These are phyloP conservation scores for Thaleichthys pacificus DNA, from an alignment of 2,797 vertebrate genomes.

Conservation along the genomic window DNA sequence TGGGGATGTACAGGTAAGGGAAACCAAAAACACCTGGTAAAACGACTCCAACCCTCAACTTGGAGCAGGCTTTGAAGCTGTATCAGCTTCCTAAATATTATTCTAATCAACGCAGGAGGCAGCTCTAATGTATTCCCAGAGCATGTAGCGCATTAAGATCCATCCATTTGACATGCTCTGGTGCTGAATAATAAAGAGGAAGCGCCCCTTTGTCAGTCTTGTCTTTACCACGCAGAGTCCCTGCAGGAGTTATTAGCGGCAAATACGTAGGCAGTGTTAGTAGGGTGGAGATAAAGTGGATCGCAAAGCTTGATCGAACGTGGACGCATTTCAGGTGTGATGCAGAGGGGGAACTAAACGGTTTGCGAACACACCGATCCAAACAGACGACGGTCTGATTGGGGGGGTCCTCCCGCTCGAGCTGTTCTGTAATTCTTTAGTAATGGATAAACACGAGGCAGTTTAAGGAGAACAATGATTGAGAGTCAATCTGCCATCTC, in stretches of 20 bases:
- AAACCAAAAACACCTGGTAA: too few relatives aligned
- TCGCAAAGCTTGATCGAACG: not conserved
- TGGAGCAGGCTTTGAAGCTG: not conserved
- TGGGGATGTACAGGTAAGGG: too few relatives aligned
- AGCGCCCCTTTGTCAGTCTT: slow-evolving; percentile 20
- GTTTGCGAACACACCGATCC: too few relatives aligned
- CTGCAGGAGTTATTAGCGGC: slow-evolving; percentile 10
- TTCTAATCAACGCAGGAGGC: slow-evolving; percentile 9
- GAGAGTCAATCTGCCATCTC: too few relatives aligned
- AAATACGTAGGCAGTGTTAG: not conserved
- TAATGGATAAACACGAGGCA: too few relatives aligned
- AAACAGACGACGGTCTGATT: too few relatives aligned
- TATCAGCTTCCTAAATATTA: slow-evolving; percentile 7
- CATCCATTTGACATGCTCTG: slow-evolving; percentile 24
- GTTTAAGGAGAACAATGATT: too few relatives aligned
- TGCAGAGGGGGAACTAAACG: too few relatives aligned
- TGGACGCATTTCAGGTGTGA: not conserved
- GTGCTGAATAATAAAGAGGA: slow-evolving; percentile 32
- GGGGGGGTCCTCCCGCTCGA: too few relatives aligned
- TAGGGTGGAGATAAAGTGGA: not conserved
- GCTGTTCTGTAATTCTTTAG: too few relatives aligned
- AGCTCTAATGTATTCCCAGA: slow-evolving; percentile 25
- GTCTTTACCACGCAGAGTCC: slow-evolving; percentile 10
- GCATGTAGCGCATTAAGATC: slow-evolving; percentile 27
- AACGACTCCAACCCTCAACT: not conserved